Conservation (phyloP, 2,888 invertebrate genomes). For the Tenthredo scrophulariae region DNA sequence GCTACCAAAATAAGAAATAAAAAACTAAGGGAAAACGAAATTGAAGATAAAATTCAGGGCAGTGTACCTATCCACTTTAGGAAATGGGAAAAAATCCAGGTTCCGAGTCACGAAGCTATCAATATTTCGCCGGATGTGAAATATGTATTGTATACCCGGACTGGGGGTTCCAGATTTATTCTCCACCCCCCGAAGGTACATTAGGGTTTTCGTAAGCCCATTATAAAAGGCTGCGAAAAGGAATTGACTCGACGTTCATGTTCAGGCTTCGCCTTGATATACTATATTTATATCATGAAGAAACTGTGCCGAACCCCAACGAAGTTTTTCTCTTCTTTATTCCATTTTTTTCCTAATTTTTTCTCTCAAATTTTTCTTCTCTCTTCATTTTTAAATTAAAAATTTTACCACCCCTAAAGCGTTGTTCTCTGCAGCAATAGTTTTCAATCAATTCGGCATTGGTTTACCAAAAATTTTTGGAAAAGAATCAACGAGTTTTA, state of each 20-base stretch:
- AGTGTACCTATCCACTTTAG: background rate
- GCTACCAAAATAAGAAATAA: background rate
- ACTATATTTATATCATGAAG: background rate
- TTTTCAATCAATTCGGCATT: background rate
- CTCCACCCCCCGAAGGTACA: background rate
- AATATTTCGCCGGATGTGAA: constrained; percentile 31
- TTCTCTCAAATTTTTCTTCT: background rate
- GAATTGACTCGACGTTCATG: background rate
- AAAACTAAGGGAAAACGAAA: background rate
- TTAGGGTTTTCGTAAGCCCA: background rate
- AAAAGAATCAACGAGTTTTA: too few species aligned
- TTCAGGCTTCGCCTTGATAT: background rate
- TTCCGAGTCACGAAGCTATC: constrained; percentile 27
- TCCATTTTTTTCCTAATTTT: too few species aligned
- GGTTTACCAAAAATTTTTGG: background rate
- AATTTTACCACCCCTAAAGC: background rate
- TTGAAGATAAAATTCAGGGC: background rate
- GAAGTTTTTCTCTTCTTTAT: background rate
- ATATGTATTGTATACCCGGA: constrained; percentile 14
- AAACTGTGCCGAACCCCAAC: background rate
- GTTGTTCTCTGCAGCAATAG: background rate
- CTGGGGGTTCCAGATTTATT: background rate
- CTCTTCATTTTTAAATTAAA: background rate
- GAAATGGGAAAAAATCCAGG: constrained; percentile 26
- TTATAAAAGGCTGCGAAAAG: background rate